A percentile compares a stretch with the other conserved stretches of the same genome.
These are phyloP conservation scores for Drosophila lini DNA, from an alignment of 1,140 invertebrate genomes.

Conservation along the genomic window DNA sequence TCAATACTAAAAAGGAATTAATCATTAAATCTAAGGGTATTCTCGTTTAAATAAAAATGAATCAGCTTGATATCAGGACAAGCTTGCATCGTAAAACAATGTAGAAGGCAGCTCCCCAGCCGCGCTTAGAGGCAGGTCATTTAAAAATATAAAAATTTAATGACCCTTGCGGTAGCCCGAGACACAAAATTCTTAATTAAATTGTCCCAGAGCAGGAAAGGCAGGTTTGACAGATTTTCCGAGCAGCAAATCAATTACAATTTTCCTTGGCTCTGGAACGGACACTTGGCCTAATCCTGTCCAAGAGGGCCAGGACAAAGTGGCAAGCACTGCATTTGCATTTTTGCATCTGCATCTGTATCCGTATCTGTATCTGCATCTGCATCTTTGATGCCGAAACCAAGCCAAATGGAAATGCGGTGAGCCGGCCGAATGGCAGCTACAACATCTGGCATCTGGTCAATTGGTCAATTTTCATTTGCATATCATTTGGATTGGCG, in stretches of 20 bases:
- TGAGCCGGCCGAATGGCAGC: slow-evolving; percentile 49
- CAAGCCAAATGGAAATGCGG: slow-evolving; percentile 75
- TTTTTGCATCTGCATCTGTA: slow-evolving; percentile 36
- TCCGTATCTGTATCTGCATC: slow-evolving; percentile 58
- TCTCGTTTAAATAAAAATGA: background rate
- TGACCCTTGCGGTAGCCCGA: slow-evolving; percentile 36
- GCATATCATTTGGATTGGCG: slow-evolving; percentile 72
- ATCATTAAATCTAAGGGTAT: background rate
- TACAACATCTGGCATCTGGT: slow-evolving; percentile 54
- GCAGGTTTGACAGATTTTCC: slow-evolving; percentile 31
- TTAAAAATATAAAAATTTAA: slow-evolving; percentile 55
- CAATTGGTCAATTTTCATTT: slow-evolving; percentile 78
- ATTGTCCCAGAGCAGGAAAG: slow-evolving; percentile 38
- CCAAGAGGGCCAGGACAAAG: slow-evolving; percentile 21
- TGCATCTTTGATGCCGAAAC: slow-evolving; percentile 71
- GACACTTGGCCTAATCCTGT: slow-evolving; percentile 48
- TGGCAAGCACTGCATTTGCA: slow-evolving; percentile 18
- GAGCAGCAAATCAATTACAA: slow-evolving; percentile 65
- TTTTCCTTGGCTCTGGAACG: slow-evolving; percentile 39
- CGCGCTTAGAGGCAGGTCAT: slow-evolving; percentile 18
- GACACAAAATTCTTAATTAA: slow-evolving; percentile 62
- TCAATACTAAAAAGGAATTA: background rate
- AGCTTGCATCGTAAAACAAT: slow-evolving; percentile 1
- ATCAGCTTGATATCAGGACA: background rate
- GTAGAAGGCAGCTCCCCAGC: background rate